Evolutionary conservation across 2,797 vertebrate genomes (phyloP).

Genomic region (Etheostoma nigrum): DNA sequence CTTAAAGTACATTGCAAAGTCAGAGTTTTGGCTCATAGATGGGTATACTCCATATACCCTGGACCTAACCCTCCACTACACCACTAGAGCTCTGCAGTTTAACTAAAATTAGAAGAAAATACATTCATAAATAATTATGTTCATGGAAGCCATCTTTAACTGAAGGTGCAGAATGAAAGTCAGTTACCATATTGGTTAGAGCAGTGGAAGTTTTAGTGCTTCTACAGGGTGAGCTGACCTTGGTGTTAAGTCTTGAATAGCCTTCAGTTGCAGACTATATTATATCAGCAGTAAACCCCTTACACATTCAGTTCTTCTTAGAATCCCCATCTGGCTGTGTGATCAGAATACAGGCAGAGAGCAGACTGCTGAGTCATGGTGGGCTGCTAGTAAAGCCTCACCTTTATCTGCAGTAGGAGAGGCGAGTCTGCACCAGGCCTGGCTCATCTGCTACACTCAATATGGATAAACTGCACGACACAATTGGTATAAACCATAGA

Average conservation of each 20-base stretch:
- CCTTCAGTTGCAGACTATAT: conserved; percentile 26
- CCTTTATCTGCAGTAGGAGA: conserved; percentile 59
- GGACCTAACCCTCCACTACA: too few relatives aligned
- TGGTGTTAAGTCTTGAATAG: conserved; percentile 34
- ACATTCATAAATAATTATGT: conserved; percentile 16
- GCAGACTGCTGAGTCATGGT: conserved; percentile 73
- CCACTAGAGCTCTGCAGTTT: not conserved
- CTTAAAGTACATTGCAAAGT: conserved; percentile 39
- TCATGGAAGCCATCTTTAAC: conserved; percentile 9
- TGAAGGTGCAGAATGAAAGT: conserved; percentile 9
- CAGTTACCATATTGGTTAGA: not conserved
- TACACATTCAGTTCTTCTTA: conserved; percentile 18
- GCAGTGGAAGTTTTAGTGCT: not conserved
- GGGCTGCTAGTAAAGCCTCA: conserved; percentile 44
- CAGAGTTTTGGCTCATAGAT: not conserved
- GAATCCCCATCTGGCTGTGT: conserved; percentile 41
- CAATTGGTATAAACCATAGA: conserved; percentile 28
- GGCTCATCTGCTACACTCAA: conserved; percentile 49
- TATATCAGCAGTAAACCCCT: conserved; percentile 25
- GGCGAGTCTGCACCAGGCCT: conserved; percentile 40
- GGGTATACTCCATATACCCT: too few relatives aligned
- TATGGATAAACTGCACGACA: conserved; percentile 48
- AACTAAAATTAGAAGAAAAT: conserved; percentile 30
- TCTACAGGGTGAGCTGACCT: conserved; percentile 27
- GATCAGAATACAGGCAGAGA: conserved; percentile 51